A percentile compares a stretch with the other conserved stretches of the same genome.
Conservation (phyloP, 2,888 invertebrate genomes). For the Polydrusus tereticollis region DNA sequence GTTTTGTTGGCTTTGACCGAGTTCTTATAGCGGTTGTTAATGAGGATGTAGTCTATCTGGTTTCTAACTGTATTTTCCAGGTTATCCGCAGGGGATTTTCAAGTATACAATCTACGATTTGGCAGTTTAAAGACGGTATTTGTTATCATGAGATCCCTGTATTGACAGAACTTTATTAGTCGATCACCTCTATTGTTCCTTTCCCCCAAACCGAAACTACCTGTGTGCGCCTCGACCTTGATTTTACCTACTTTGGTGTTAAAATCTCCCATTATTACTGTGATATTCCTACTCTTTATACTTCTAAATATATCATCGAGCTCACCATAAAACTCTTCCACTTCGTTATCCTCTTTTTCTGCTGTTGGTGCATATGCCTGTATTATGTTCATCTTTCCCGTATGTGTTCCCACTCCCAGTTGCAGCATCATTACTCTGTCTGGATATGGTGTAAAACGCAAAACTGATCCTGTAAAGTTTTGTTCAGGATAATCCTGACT, state of each 20-base stretch:
- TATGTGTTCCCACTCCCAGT: constrained; percentile 3
- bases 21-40: too few species aligned
- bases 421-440: constrained; percentile 18
- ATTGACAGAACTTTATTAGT: too few species aligned
- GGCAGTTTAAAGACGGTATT: constrained; percentile 20
- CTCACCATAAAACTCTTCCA: constrained; percentile 15
- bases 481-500: too few species aligned
- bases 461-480: not conserved
- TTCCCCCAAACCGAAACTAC: constrained; percentile 10
- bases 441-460: not conserved
- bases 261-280: not conserved
- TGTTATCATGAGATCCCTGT: constrained; percentile 9
- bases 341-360: constrained; percentile 6
- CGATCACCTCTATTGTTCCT: constrained; percentile 16
- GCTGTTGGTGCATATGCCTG: constrained; percentile 16
- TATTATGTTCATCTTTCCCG: not conserved
- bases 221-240: constrained; percentile 15
- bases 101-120: constrained; percentile 16
- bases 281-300: constrained; percentile 19
- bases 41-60: constrained; percentile 19
- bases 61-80: constrained; percentile 5
- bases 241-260: constrained; percentile 20
- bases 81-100: constrained; percentile 11
- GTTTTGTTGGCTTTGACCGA: too few species aligned
- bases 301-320: constrained; percentile 15